phyloP scores from a whole-genome alignment of 1,140 invertebrate genomes.

The Nasonia longicornis region DNA sequence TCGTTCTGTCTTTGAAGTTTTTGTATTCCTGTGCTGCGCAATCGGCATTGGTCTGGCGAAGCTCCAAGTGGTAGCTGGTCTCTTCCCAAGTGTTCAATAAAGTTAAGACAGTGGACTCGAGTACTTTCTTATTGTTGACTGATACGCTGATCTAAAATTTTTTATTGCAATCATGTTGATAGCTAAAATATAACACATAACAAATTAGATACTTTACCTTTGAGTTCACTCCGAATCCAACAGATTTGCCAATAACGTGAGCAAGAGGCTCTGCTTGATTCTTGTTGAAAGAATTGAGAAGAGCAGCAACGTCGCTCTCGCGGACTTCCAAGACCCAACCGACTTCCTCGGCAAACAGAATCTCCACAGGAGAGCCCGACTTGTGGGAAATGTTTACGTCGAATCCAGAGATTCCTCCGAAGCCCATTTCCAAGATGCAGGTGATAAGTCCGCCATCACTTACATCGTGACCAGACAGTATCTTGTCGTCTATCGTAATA shows the following conservation, averaged over 20 bases:
- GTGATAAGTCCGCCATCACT: slow-evolving; percentile 96
- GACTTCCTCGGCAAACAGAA: slow-evolving; percentile 92
- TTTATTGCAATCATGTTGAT: neutral
- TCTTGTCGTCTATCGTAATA: slow-evolving; percentile 71
- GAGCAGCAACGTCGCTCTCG: slow-evolving; percentile 69
- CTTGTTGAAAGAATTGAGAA: slow-evolving; percentile 74
- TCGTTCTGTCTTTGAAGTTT: slow-evolving; percentile 70
- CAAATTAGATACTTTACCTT: slow-evolving; percentile 58
- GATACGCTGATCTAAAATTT: slow-evolving; percentile 69
- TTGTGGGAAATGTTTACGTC: slow-evolving; percentile 76
- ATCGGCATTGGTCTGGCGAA: slow-evolving; percentile 82
- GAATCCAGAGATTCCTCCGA: slow-evolving; percentile 89
- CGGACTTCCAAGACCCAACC: slow-evolving; percentile 91
- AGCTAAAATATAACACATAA: neutral
- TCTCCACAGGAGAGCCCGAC: slow-evolving; percentile 71
- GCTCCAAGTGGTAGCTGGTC: slow-evolving; percentile 92
- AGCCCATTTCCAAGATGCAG: slow-evolving; percentile 94
- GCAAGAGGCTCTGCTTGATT: slow-evolving; percentile 78
- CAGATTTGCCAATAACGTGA: slow-evolving; percentile 79
- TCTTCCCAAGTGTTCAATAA: slow-evolving; percentile 93
- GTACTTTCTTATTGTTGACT: slow-evolving; percentile 72
- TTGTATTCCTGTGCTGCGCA: slow-evolving; percentile 86
- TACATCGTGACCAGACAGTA: slow-evolving; percentile 94
- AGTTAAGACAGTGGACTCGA: slow-evolving; percentile 75
- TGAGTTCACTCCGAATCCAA: slow-evolving; percentile 77